These are phyloP conservation scores for Lamellibrachia luymesi DNA, from an alignment of 1,140 invertebrate genomes.

Conservation along the genomic window DNA sequence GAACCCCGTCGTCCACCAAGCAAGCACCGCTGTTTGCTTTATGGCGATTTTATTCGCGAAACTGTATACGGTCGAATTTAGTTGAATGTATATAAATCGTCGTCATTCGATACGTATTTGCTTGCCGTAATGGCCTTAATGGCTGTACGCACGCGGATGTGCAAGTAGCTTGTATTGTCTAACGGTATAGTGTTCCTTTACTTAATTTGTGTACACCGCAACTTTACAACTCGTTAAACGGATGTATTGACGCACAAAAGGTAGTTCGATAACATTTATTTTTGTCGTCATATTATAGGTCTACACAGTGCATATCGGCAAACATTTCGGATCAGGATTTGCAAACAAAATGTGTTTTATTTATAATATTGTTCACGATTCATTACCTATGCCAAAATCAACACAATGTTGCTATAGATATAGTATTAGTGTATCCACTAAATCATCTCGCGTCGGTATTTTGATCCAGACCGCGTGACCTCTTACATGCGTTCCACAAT, in stretches of 20 bases:
- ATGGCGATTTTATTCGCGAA: background rate
- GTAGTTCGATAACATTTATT: background rate
- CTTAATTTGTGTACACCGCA: background rate
- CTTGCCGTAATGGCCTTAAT: background rate
- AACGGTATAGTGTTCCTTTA: background rate
- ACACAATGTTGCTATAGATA: no score
- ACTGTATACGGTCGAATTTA: background rate
- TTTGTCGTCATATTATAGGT: no score
- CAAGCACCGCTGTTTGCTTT: background rate
- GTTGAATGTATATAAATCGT: background rate
- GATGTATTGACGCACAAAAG: background rate
- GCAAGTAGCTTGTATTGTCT: background rate
- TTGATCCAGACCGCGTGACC: no score
- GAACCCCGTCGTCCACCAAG: background rate
- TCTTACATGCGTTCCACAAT: no score
- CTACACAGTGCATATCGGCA: no score
- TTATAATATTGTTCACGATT: no score
- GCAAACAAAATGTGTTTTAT: no score
- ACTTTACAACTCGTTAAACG: background rate
- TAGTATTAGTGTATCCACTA: no score
- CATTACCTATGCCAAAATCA: no score
- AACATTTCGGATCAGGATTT: no score
- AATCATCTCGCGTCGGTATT: no score
- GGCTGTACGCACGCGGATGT: background rate
- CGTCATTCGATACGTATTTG: background rate